A percentile compares a stretch with the other conserved stretches of the same genome.
Conservation (phyloP, 2,113 vertebrate species). For the Corvus hawaiiensis region DNA sequence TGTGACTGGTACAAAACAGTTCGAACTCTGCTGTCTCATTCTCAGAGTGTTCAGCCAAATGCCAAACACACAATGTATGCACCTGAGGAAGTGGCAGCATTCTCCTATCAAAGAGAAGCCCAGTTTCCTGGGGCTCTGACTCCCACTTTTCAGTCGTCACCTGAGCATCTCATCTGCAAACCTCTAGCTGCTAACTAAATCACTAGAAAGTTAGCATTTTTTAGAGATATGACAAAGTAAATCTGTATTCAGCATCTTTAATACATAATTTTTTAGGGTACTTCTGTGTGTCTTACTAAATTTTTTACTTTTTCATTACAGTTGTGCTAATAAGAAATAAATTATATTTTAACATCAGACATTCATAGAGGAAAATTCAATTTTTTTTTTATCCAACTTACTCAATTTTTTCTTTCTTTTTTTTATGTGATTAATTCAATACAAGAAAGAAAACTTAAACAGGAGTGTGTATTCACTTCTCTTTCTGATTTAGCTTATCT, state of each 20-base stretch:
- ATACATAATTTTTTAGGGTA: background rate
- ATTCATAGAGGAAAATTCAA: background rate
- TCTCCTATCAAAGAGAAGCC: background rate
- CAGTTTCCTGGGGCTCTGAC: background rate
- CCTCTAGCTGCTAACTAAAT: background rate
- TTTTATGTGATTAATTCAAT: background rate
- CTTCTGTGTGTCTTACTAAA: background rate
- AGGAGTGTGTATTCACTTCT: background rate
- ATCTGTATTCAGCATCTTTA: background rate
- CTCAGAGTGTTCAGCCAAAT: background rate
- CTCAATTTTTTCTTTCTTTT: background rate
- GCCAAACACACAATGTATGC: fast-evolving
- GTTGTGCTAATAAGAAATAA: background rate
- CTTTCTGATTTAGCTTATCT: conserved; percentile 4
- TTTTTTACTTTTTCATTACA: background rate
- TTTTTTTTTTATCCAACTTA: background rate
- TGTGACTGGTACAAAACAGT: background rate
- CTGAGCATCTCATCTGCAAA: background rate
- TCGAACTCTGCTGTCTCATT: background rate
- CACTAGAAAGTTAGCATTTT: background rate
- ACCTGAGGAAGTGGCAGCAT: background rate
- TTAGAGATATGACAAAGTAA: background rate
- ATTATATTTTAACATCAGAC: background rate
- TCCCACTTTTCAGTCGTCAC: background rate
- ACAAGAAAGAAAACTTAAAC: background rate